A percentile compares a stretch with the other conserved stretches of the same genome.
Evolutionary conservation across 2,797 vertebrate species (phyloP).

Genomic region (Percopsis omiscomaycus): DNA sequence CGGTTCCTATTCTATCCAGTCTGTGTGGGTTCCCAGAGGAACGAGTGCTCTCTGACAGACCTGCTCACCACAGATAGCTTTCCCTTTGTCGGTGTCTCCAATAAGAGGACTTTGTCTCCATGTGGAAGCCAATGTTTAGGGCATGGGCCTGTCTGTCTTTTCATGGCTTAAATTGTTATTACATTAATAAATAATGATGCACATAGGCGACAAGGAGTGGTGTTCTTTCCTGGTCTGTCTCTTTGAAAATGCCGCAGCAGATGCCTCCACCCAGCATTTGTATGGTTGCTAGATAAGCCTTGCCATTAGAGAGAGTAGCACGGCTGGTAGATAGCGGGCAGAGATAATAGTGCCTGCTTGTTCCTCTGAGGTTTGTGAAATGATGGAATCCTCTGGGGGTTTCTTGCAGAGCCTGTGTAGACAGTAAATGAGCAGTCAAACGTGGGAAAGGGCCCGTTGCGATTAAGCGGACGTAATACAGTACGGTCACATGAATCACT

Average conservation of each 20-base stretch:
- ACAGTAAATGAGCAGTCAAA: slow-evolving; percentile 36
- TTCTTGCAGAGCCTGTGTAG: slow-evolving; percentile 24
- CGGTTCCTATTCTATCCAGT: slow-evolving; percentile 43
- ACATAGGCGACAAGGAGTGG: slow-evolving; percentile 1
- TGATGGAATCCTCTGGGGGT: slow-evolving; percentile 53
- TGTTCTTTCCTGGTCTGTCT: slow-evolving; percentile 22
- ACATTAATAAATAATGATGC: not conserved
- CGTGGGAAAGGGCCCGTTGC: slow-evolving; percentile 52
- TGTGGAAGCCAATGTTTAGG: slow-evolving; percentile 1
- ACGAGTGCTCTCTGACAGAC: slow-evolving; percentile 49
- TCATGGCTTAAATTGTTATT: slow-evolving; percentile 1
- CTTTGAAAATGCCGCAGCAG: slow-evolving; percentile 28
- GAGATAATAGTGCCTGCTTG: slow-evolving; percentile 49
- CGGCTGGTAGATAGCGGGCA: slow-evolving; percentile 49
- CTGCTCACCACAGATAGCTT: slow-evolving; percentile 52
- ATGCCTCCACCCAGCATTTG: slow-evolving; percentile 35
- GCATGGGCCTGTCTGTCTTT: slow-evolving; percentile 3
- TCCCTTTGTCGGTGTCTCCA: slow-evolving; percentile 30
- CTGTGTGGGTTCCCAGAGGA: slow-evolving; percentile 45
- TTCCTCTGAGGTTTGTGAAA: slow-evolving; percentile 58
- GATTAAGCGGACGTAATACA: slow-evolving; percentile 12
- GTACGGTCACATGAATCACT: slow-evolving; percentile 44
- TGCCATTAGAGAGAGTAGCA: slow-evolving; percentile 42
- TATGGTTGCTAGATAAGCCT: slow-evolving; percentile 49
- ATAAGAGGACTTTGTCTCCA: slow-evolving; percentile 16